Evolutionary conservation across 1,140 invertebrate genomes (phyloP), one percentile per base, ranked within the genome.

Genomic region (Leptinotarsa undecemlineata): DNA sequence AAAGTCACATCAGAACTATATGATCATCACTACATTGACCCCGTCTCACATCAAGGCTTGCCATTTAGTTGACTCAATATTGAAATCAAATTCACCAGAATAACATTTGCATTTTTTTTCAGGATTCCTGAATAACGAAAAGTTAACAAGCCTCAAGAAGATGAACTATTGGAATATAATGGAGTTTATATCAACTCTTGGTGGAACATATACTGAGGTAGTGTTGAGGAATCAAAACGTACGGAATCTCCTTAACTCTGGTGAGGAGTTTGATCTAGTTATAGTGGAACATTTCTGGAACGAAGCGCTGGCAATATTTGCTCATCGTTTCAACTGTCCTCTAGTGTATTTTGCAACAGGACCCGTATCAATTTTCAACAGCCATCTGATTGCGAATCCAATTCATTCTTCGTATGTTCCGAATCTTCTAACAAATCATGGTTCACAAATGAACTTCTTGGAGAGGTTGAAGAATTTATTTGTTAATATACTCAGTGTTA

Each of bases 251-350:
- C 21, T 81, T 5, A 67, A 78, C 14, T 78, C 80, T 1, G 73
- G 79, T 8, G 84, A 87, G 75, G 81, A 86, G 19, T 88, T 83
- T 74, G 87, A 88, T 81, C 48, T 87, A 0, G 83, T 88, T 6
- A 77, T 88, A 8, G 73, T 85, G 13, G 84, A 86, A 60, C 79
- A 84, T 11, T 87, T 88, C 68, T 81, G 85, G 48, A 86, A 86
- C 20, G 87, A 88, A 64, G 86, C 85, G 1, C 72, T 85, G 14
- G 60, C 84, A 13, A 84, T 83, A n/a, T 72, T 88, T 42, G 84
- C 84, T 4, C 72, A 86, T 57, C 48, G 48, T 19, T 70, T 70
- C 68, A 70, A 70, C 21, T 70, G 68, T 70, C 68, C 68, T 15
- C 51, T 70, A 1, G 51, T 70, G 47, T n/a, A 21, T 57, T 70